These are phyloP conservation scores for Dryococelus australis DNA, from an alignment of 2,888 invertebrate species.

Conservation along the genomic window DNA sequence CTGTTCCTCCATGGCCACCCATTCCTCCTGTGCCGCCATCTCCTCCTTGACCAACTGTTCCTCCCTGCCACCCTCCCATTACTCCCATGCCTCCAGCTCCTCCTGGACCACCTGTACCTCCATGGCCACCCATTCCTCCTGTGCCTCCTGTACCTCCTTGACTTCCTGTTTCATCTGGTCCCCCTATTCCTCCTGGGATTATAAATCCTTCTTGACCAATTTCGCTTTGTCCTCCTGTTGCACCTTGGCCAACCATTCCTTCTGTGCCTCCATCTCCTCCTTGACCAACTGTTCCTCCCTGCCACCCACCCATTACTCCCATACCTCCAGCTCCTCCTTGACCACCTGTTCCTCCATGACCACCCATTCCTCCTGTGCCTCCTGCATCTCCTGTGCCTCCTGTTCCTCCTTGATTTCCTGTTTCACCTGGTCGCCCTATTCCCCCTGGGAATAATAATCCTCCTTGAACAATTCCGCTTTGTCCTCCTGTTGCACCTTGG, in stretches of 20 bases:
- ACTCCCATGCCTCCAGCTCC: conserved; percentile 33
- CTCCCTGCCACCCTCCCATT: not conserved
- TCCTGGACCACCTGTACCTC: conserved; percentile 46
- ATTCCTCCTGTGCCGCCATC: conserved; percentile 46
- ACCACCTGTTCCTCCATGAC: conserved; percentile 20
- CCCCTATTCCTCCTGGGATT: conserved; percentile 44
- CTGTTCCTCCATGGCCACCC: conserved; percentile 49
- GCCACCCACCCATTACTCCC: conserved; percentile 26
- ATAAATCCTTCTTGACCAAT: conserved; percentile 45
- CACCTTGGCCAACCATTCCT: conserved; percentile 51
- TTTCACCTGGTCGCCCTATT: conserved; percentile 45
- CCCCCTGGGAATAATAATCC: conserved; percentile 46
- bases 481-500: conserved; percentile 48
- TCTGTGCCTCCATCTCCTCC: conserved; percentile 43
- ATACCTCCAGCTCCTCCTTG: conserved; percentile 42
- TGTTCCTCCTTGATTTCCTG: conserved; percentile 45
- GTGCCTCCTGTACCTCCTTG: conserved; percentile 50
- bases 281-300: conserved; percentile 44
- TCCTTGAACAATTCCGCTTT: conserved; percentile 39
- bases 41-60: conserved; percentile 53
- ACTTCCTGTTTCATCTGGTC: conserved; percentile 36
- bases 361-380: conserved; percentile 41
- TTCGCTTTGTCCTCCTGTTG: conserved; percentile 46
- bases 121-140: conserved; percentile 43
- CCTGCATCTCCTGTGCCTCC: conserved; percentile 47